Base-by-base conservation (phyloP, 2,888 invertebrate genomes). In the Brenthis daphne region DNA sequence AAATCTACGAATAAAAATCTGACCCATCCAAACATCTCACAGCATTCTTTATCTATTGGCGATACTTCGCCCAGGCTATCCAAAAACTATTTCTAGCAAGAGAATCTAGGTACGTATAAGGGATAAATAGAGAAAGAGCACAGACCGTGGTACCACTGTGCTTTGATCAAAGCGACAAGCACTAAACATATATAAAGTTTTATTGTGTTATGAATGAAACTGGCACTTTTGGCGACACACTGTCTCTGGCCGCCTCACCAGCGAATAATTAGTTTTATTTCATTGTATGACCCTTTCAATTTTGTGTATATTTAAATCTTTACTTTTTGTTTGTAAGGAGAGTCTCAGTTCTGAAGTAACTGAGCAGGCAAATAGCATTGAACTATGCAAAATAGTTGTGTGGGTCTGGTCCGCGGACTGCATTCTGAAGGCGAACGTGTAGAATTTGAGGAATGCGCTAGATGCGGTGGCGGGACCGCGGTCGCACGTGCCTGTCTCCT, bases 1-100 rank as follows among this genome's bases (percentile, higher is more conserved):
- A 84, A 87, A 64, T 58, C 74, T 80, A 82, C 83, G 84, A 81
- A 85, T 54, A 78, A 82, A 83, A 85, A 81, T 89, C 91, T 92
- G 92, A 93, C 93, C 87, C 92, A 92, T 92, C 92, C 92, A 90
- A 89, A 88, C 82, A 89, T 85, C 37, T 43, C 37, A 43, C 37
- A 87, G 86, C 87, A 89, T 85, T 85, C 85, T 80, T 68, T 79
- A 69, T 87, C 79, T 80, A 80, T 80, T 82, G 82, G 82, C 84
- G 80, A 77, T 75, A 77, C 75, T 78, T 75, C 77, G 80, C 84
- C 82, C 82, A 80, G 61, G 74, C 88, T 89, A 89, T 80, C 78
- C 77, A 80, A 70, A 78, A 75, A 78, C 88, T 90, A 89, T 82
- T 80, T 76, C 89, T 90, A 90, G 76, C 82, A 87, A 80, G 79